Evolutionary conservation across 2,113 vertebrate genomes (phyloP).

Genomic region (Prunella himalayana): DNA sequence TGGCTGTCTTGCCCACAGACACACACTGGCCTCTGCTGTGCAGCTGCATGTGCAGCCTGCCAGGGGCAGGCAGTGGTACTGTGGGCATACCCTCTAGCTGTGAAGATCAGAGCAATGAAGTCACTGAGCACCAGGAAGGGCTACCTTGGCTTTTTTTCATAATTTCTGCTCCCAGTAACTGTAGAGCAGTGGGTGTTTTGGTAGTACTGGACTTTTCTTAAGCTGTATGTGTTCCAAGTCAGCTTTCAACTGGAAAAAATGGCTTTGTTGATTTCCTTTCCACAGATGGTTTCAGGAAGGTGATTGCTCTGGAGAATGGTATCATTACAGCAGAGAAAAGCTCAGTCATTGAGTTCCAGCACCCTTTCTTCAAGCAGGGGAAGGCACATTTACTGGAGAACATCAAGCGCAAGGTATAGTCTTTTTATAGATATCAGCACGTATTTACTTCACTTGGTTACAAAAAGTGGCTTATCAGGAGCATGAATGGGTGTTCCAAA

Average conservation of each 20-base stretch:
- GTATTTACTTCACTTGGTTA: background rate
- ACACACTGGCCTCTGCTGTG: background rate
- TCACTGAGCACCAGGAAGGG: background rate
- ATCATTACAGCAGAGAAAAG: constrained; percentile 50
- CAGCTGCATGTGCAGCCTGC: background rate
- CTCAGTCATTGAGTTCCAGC: constrained; percentile 67
- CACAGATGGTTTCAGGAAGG: constrained; percentile 74
- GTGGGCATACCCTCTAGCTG: background rate
- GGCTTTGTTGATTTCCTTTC: background rate
- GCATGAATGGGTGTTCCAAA: background rate
- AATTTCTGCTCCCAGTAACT: background rate
- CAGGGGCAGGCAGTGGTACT: background rate
- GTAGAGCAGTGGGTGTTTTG: background rate
- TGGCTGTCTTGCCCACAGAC: rapidly evolving
- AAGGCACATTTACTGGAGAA: constrained; percentile 61
- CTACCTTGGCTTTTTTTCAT: background rate
- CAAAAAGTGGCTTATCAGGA: background rate
- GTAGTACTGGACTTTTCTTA: background rate
- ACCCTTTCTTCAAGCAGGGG: constrained; percentile 71
- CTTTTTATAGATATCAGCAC: too few relatives aligned
- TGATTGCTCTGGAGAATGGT: constrained; percentile 57
- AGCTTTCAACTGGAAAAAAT: background rate
- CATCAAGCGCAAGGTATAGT: constrained; percentile 74
- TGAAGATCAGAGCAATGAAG: background rate
- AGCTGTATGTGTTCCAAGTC: background rate